phyloP scores from a whole-genome alignment of 2,113 vertebrate genomes.

The Urocitellus parryii region DNA sequence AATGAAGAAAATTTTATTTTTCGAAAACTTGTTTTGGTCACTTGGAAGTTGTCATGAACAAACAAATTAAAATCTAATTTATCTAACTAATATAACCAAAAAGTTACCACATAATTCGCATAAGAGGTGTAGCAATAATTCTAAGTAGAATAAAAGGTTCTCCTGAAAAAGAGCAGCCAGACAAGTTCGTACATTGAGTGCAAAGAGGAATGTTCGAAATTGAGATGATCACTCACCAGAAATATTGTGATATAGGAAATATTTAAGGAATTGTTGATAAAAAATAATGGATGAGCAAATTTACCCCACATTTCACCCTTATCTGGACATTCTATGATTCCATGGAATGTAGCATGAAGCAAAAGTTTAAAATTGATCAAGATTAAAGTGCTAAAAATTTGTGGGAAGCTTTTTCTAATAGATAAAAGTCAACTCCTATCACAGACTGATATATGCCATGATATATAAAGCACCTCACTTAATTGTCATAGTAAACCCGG shows the following conservation, averaged over 20 bases:
- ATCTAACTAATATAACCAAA: not conserved
- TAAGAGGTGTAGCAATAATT: not conserved
- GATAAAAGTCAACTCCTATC: not conserved
- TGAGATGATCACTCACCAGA: not conserved
- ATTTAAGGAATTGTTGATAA: not conserved
- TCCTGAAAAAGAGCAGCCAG: not conserved
- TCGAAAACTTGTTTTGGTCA: not conserved
- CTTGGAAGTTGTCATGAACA: not conserved
- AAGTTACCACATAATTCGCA: slow-evolving; percentile 13
- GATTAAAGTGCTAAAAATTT: not conserved
- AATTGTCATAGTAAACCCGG: not conserved
- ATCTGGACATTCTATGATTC: not conserved
- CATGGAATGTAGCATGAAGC: not conserved
- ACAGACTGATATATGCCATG: not conserved
- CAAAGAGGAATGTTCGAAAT: not conserved
- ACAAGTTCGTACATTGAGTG: not conserved
- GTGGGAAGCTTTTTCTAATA: not conserved
- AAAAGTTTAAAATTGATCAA: slow-evolving; percentile 7
- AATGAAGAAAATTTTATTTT: slow-evolving; percentile 10
- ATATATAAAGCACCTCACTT: not conserved
- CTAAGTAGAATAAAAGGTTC: not conserved
- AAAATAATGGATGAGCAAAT: not conserved
- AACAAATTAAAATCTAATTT: not conserved
- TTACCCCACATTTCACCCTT: not conserved
- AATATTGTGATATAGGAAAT: not conserved